These are phyloP conservation scores for Leucoraja erinaceus DNA, from an alignment of 2,113 vertebrate species.

Conservation along the genomic window DNA sequence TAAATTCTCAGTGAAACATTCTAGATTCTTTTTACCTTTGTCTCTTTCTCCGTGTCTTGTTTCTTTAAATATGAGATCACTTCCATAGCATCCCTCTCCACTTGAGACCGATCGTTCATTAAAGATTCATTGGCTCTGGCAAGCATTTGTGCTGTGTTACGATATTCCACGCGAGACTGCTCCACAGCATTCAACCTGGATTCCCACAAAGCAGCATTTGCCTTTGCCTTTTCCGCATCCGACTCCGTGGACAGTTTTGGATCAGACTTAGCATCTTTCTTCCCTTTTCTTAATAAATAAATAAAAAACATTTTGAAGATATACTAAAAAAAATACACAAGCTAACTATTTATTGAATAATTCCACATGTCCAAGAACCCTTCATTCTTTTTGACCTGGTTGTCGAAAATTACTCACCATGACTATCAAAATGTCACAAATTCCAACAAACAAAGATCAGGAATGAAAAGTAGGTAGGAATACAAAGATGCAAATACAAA, in stretches of 20 bases:
- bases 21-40: constrained; percentile 52
- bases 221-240: constrained; percentile 61
- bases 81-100: constrained; percentile 61
- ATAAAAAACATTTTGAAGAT: background rate
- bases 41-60: constrained; percentile 59
- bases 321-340: background rate
- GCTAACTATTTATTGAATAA: background rate
- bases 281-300: constrained; percentile 49
- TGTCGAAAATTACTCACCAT: background rate
- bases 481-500: too few relatives aligned
- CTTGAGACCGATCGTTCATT: constrained; percentile 55
- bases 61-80: constrained; percentile 54
- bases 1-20: background rate
- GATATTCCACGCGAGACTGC: constrained; percentile 57
- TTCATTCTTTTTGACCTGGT: background rate
- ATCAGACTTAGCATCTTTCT: constrained; percentile 54
- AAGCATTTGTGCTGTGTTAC: constrained; percentile 53
- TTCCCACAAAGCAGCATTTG: constrained; percentile 67
- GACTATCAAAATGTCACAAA: background rate
- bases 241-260: constrained; percentile 51
- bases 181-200: constrained; percentile 60
- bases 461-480: too few relatives aligned
- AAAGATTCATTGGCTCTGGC: constrained; percentile 62
- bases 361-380: background rate
- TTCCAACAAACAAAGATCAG: background rate